Conservation (phyloP, 2,113 vertebrate species). For the Paralichthys olivaceus region DNA sequence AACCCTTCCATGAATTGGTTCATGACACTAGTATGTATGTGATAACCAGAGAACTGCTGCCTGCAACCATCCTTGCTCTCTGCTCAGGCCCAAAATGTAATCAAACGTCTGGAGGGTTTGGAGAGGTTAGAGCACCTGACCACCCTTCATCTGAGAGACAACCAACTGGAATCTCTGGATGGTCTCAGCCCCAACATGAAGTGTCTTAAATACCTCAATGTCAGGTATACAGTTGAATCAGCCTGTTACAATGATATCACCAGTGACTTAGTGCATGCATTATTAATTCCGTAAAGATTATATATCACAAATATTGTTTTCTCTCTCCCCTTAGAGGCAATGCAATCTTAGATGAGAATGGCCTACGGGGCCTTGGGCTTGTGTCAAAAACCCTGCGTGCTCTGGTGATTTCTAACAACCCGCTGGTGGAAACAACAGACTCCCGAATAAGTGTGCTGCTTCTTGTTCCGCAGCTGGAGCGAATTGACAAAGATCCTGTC, state of each 20-base stretch:
- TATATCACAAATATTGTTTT: neutral
- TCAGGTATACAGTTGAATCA: conserved; percentile 65
- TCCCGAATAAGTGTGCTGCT: conserved; percentile 85
- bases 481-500: conserved; percentile 88
- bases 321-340: conserved; percentile 73
- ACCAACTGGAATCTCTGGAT: conserved; percentile 85
- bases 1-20: conserved; percentile 49
- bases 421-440: conserved; percentile 75
- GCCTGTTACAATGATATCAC: too few relatives aligned
- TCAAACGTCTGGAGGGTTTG: conserved; percentile 87
- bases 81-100: conserved; percentile 87
- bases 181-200: conserved; percentile 88
- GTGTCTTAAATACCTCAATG: conserved; percentile 90
- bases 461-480: conserved; percentile 81
- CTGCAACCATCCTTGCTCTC: neutral
- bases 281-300: neutral
- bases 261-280: neutral
- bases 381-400: conserved; percentile 79
- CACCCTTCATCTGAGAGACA: conserved; percentile 91
- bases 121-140: conserved; percentile 83
- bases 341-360: conserved; percentile 56
- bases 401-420: conserved; percentile 89
- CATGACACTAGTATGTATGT: neutral
- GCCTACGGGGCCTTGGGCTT: conserved; percentile 53
- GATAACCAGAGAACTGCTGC: neutral